Evolutionary conservation across 2,888 invertebrate species (phyloP).

Genomic region (Mythimna pallens): DNA sequence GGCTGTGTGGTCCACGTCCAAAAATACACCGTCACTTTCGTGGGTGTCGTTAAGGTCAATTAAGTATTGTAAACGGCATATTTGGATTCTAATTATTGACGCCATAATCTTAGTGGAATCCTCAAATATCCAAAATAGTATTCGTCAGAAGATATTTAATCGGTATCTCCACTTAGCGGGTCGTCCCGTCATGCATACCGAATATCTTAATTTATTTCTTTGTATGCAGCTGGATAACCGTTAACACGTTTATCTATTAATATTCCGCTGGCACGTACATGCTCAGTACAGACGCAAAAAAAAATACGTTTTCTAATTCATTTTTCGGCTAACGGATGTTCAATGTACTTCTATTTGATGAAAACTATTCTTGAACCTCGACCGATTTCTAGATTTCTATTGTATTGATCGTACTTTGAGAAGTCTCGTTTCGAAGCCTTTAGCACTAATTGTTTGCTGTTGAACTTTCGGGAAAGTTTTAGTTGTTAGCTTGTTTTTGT

Average conservation of each 20-base stretch:
- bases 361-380: conserved; percentile 43
- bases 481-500: conserved; percentile 37
- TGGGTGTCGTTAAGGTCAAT: conserved; percentile 49
- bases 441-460: conserved; percentile 44
- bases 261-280: conserved; percentile 38
- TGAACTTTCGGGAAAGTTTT: conserved; percentile 49
- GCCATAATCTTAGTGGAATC: conserved; percentile 20
- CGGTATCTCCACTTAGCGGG: conserved; percentile 19
- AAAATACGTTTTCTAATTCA: conserved; percentile 46
- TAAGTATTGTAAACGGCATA: conserved; percentile 45
- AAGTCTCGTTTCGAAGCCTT: conserved; percentile 35
- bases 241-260: conserved; percentile 40
- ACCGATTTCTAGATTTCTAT: conserved; percentile 44
- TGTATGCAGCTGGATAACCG: conserved; percentile 42
- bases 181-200: conserved; percentile 24
- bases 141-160: conserved; percentile 18
- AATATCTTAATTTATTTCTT: conserved; percentile 38
- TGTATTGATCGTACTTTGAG: conserved; percentile 43
- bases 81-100: conserved; percentile 20
- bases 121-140: conserved; percentile 25
- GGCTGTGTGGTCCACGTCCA: conserved; percentile 29
- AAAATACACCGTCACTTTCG: conserved; percentile 51
- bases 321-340: conserved; percentile 49
- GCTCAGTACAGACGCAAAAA: conserved; percentile 29
- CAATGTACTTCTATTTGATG: conserved; percentile 41